Conservation (phyloP, 2,797 vertebrate species). For the Pseudomugil tenellus region DNA sequence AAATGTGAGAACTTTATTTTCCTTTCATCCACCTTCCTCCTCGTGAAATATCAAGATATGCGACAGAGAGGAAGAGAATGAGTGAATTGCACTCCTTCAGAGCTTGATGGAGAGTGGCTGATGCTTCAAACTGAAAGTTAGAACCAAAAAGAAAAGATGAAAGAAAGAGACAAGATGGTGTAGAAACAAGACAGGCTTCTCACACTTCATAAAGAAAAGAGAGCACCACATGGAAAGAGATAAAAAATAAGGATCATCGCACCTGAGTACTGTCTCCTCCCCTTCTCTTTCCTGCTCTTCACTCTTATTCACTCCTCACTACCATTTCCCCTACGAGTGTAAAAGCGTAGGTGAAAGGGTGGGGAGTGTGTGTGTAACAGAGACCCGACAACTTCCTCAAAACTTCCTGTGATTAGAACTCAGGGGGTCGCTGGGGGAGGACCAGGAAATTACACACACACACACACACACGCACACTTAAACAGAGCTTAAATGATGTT, state of each 20-base stretch:
- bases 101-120: conserved; percentile 22
- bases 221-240: neutral
- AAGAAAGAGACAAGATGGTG: conserved; percentile 5
- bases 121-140: conserved; percentile 21
- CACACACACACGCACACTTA: conserved; percentile 10
- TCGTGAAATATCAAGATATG: neutral
- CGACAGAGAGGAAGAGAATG: conserved; percentile 2
- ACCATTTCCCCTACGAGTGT: conserved; percentile 31
- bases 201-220: conserved; percentile 28
- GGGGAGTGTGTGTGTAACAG: conserved; percentile 17
- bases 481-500: conserved; percentile 4
- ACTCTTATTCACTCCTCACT: conserved; percentile 11
- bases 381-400: conserved; percentile 69
- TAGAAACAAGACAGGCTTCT: conserved; percentile 24
- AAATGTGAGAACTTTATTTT: neutral
- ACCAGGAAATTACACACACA: conserved; percentile 64
- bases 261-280: conserved; percentile 28
- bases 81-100: conserved; percentile 10
- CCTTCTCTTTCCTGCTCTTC: conserved; percentile 10
- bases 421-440: conserved; percentile 57
- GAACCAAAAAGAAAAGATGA: conserved; percentile 15
- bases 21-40: neutral
- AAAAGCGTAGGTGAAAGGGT: conserved; percentile 44
- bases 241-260: conserved; percentile 17
- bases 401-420: conserved; percentile 74